Base-by-base conservation (phyloP, 2,888 invertebrate genomes). In the Tolmerus cingulatus region DNA sequence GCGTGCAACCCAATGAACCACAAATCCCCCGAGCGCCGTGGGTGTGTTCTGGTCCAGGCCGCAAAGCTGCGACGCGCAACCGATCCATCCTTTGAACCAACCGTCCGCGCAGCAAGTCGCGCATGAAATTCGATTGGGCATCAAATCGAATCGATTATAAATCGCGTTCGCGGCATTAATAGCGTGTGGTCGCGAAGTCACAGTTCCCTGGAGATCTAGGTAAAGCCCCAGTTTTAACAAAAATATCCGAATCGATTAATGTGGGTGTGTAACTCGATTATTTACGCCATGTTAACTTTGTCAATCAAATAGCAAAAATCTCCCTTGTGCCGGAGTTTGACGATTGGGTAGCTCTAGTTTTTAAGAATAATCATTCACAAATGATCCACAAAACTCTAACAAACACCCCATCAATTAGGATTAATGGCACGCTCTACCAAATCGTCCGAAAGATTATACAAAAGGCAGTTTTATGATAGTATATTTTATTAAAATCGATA, bases 61-160 rank as follows among this genome's bases (percentile, higher is more conserved):
- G 37, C 57, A 34, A 76, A 37, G 34, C 55, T 14, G 57, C 37
- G 51, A 19, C 30, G 30, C 55, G 66, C 66, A 66, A 66, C 23
- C 27, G 27, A 82, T 85, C 85, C 85, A 74, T 85, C 74, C 74
- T 85, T 85, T 74, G 43, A 74, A 51, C 46, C 74, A 43, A 51
- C 46, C 74, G 55, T 77, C 86, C 37, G 86, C 77, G 51, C 77
- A 87, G 46, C 57, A 87, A 87, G 79, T 81, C 87, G 87, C 87
- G 87, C 87, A 87, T 87, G 87, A 87, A 79, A 87, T 87, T 87
- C 81, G 86, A 77, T 82, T 82, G 57, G 82, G 51, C 86, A 74
- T 74, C 86, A 86, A 86, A 86, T 86, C 86, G 46, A 86, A 86
- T 77, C 86, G 86, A 86, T 86, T 86, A 86, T 76, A 86, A 86